These are phyloP conservation scores for Vidua chalybeata DNA, from an alignment of 2,113 vertebrate species.

Conservation along the genomic window DNA sequence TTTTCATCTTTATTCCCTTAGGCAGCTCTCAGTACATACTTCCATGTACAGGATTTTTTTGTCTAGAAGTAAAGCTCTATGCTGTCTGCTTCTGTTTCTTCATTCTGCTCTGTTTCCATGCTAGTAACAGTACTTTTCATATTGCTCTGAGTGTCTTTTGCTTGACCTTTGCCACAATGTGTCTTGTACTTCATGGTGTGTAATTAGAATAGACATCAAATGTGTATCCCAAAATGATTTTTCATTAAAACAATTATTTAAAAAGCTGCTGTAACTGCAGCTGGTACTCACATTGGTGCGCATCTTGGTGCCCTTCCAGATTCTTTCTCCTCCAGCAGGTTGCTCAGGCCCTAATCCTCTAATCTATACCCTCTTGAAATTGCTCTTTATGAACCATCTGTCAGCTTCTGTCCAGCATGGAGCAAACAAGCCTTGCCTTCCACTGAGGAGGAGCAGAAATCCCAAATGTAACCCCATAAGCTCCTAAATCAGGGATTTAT, in stretches of 20 bases:
- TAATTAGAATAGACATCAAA: slow-evolving; percentile 2
- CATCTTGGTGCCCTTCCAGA: neutral
- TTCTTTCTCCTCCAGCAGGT: neutral
- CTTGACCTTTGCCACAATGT: slow-evolving; percentile 17
- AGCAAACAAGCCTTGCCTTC: neutral
- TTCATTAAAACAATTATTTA: slow-evolving; percentile 3
- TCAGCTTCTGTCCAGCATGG: neutral
- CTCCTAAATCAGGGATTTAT: neutral
- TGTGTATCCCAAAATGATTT: neutral
- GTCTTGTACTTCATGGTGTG: neutral
- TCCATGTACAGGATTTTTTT: neutral
- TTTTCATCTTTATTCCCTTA: slow-evolving; percentile 15
- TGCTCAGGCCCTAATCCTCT: neutral
- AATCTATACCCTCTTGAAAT: neutral
- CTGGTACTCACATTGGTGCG: neutral
- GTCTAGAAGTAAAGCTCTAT: neutral
- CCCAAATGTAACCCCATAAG: neutral
- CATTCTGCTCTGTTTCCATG: neutral
- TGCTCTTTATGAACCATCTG: neutral
- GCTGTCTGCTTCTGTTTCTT: neutral
- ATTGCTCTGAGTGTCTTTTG: neutral
- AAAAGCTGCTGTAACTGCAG: neutral
- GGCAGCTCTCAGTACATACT: neutral
- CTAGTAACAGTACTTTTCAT: neutral
- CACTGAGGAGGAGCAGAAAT: neutral